These are phyloP conservation scores for Gymnogyps californianus DNA, from an alignment of 2,113 vertebrate genomes.

Conservation along the genomic window DNA sequence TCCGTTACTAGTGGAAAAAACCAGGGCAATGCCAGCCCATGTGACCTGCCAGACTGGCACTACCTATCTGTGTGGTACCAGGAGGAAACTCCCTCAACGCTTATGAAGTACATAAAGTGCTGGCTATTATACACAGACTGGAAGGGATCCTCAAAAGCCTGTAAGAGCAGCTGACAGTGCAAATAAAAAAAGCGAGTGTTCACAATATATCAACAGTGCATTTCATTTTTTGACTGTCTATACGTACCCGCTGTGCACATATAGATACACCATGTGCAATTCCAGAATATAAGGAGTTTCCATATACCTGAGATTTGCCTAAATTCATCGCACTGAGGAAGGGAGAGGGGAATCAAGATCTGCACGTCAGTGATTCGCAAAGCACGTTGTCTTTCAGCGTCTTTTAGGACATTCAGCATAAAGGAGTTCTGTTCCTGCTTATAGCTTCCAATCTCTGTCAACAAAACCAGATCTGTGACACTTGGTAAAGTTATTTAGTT, in stretches of 20 bases:
- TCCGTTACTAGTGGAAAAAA: not conserved
- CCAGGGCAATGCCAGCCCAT: not conserved
- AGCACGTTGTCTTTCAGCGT: rapidly evolving
- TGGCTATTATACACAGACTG: rapidly evolving
- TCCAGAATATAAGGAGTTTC: not conserved
- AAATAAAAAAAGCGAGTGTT: not conserved
- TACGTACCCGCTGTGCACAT: too few relatives aligned
- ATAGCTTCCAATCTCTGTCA: not conserved
- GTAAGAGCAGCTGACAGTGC: not conserved
- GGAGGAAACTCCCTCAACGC: not conserved
- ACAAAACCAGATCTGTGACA: not conserved
- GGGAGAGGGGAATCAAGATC: not conserved
- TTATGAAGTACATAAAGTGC: rapidly evolving
- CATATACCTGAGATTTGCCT: not conserved
- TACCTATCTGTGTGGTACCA: rapidly evolving
- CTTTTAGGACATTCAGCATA: not conserved
- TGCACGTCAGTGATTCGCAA: too few relatives aligned
- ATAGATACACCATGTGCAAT: too few relatives aligned
- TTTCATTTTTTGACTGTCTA: not conserved
- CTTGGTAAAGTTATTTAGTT: not conserved
- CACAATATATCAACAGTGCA: too few relatives aligned
- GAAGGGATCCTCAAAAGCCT: not conserved
- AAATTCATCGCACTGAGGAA: not conserved
- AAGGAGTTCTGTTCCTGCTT: not conserved
- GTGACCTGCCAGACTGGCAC: rapidly evolving